Evolutionary conservation across 2,113 vertebrate species (phyloP), one percentile per base, ranked within the genome.

Genomic region (Clarias batrachus): DNA sequence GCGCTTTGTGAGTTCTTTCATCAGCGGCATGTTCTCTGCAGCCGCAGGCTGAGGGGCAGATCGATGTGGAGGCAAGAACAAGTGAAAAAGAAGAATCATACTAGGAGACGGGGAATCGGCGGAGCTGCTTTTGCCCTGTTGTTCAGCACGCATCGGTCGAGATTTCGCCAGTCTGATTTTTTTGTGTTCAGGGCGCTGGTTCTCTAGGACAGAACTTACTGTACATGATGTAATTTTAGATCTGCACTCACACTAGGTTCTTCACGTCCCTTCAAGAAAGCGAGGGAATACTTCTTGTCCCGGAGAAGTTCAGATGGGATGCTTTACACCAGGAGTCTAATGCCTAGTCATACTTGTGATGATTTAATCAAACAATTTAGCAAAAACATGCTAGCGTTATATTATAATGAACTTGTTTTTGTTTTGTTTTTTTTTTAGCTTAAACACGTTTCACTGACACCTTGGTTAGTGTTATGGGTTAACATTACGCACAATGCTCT

Each of bases 21-120:
- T 85, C 81, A 54, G 37, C 2, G 10, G 21, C 10, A 21, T 74
- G 9, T 48, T 71, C 37, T 6, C 27, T 33, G 66, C 27, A 70
- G 14, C 66, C 14, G 14, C 71, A 74, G 63, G 81, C 62, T 70
- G 80, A 66, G 41, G 70, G 33, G 66, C 73, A 82, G 82, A 85
- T 88, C 73, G 68, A 66, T 87, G 82, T 54, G 65, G 62, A 87
- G 65, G 81, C 48, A 41, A 82, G 83, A 70, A 59, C 23, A 17
- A 52, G 56, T 37, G 82, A 62, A 60, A 84, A 59, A n/a, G 63
- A 21, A 14, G 14, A 70, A 70, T 6, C 41, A 48, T 19, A 19
- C 0, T 30, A 17, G 33, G 13, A 19, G 56, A 14, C 30, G 9
- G 4, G 13, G 33, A 62, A 41, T 13, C 17, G 48, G 52, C 16